Evolutionary conservation across 2,797 vertebrate genomes (phyloP).

Genomic region (Onychomys arenicola): DNA sequence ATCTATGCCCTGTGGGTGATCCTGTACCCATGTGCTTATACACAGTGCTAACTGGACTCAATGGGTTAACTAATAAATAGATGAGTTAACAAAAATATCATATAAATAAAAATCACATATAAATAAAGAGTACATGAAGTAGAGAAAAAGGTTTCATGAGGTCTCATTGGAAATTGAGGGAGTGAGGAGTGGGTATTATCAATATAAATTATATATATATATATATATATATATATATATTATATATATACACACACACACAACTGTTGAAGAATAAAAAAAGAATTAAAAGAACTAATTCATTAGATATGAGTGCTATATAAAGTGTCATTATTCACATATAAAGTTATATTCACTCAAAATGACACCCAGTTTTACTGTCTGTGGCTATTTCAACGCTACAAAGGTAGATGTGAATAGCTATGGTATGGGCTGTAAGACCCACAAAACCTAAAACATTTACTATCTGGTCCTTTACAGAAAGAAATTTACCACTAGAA

Average conservation of each 20-base stretch:
- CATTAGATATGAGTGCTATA: background rate
- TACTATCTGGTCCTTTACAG: background rate
- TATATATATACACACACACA: no score
- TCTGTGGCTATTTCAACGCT: background rate
- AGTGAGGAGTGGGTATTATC: background rate
- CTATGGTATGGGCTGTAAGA: background rate
- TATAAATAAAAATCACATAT: background rate
- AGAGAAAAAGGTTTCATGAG: background rate
- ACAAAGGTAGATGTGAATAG: background rate
- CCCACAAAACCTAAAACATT: background rate
- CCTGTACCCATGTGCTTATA: no score
- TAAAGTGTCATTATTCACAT: background rate
- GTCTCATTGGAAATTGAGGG: background rate
- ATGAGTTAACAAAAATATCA: background rate
- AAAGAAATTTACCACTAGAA: background rate
- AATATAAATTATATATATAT: background rate
- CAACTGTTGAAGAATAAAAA: background rate
- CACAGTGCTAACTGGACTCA: background rate
- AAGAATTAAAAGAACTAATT: background rate
- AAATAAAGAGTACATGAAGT: background rate
- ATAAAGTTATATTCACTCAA: background rate
- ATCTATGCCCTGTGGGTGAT: no score
- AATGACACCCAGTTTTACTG: background rate
- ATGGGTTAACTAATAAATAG: background rate
- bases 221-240: no score